Evolutionary conservation across 2,888 invertebrate genomes (phyloP), one percentile per base, ranked within the genome.

Genomic region (Steinernema carpocapsae): DNA sequence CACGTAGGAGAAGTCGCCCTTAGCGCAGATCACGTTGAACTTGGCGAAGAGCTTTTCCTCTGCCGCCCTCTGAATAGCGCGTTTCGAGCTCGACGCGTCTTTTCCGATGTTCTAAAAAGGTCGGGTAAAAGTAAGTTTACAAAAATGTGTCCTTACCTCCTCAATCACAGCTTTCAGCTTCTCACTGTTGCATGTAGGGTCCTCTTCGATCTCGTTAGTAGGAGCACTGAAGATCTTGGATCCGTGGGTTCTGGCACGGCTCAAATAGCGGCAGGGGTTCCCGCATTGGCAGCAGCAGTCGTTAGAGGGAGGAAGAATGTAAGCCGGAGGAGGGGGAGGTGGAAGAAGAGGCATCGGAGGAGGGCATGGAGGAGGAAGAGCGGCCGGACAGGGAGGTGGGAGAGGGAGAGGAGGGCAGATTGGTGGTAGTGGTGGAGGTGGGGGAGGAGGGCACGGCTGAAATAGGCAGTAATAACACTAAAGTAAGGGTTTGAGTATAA

Each of bases 21-120:
- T 82, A 26, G 83, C 86, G 75, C 86, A 86, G 76, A 86, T 86
- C 17, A 84, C 86, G 75, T 86, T 86, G 74, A 86, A 82, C 70
- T 86, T 85, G 17, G 76, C 74, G 46, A 81, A 81, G 24, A 80
- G 75, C 42, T 84, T 84, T 78, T 85, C 84, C 75, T 86, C 86
- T 52, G 86, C 86, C 7, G 85, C 86, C 73, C 79, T 81, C 77
- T 86, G 86, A 73, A 86, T 86, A 14, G 85, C 86, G 32, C 86
- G 78, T 75, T 86, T 86, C n/a, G 84, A 83, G 64, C 78, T 80
- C 19, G 85, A 78, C 29, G 86, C 84, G 73, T 86, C 86, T 29
- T 72, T 72, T 64, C 80, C 79, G 72, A 86, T 85, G 77, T 86
- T 84, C 86, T 86, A 77, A 72, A 83, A 73, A 72, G n/a, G n/a